These are phyloP conservation scores for Branchellion lobata DNA, from an alignment of 2,888 invertebrate genomes.

Conservation along the genomic window DNA sequence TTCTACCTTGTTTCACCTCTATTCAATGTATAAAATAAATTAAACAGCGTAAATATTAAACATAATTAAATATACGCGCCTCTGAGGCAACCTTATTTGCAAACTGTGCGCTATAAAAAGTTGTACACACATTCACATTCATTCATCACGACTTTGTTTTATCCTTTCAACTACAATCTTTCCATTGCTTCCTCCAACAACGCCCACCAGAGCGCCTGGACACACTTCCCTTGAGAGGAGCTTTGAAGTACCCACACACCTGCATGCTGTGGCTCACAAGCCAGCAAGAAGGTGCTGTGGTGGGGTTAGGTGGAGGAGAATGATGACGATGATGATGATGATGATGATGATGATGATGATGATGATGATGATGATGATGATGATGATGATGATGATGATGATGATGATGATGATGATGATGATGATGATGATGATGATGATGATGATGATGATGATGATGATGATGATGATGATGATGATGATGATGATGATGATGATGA, in stretches of 20 bases:
- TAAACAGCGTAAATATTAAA: no score
- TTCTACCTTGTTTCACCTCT: no score
- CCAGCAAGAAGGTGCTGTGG: constrained; percentile 69
- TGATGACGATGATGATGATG: constrained; percentile 19
- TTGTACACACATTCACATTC: no score
- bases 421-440: constrained; percentile 26
- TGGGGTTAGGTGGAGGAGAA: not conserved
- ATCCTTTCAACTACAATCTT: no score
- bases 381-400: constrained; percentile 30
- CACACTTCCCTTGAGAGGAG: not conserved
- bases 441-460: constrained; percentile 35
- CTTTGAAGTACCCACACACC: constrained; percentile 68
- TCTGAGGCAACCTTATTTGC: no score
- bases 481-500: constrained; percentile 37
- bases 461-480: constrained; percentile 30
- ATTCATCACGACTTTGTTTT: no score
- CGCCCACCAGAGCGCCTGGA: not conserved
- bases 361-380: constrained; percentile 30
- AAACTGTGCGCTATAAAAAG: no score
- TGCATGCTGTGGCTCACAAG: constrained; percentile 83
- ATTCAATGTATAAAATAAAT: no score
- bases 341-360: constrained; percentile 32
- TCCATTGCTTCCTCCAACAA: no score
- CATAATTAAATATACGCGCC: no score
- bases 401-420: constrained; percentile 32